Evolutionary conservation across 37 sponge, comb jelly and placozoan genomes (phyloP).

Genomic region (Tethya wilhelma): DNA sequence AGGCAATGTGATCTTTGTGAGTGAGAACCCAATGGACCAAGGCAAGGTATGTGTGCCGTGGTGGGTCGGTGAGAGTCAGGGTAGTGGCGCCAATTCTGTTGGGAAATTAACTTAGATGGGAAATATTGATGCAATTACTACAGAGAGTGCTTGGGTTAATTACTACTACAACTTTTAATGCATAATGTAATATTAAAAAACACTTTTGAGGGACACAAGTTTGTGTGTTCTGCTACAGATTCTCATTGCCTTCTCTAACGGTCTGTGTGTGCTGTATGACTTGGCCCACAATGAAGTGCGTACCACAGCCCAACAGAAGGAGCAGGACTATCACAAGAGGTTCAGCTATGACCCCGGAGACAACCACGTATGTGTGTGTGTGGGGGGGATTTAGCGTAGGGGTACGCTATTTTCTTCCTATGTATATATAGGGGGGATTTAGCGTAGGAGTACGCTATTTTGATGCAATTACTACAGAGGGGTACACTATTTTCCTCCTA

Average conservation of each 20-base stretch:
- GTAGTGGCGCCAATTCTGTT: not conserved
- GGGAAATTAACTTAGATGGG: too few species aligned
- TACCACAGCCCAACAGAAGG: not conserved
- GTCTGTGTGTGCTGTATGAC: slow-evolving; percentile 38
- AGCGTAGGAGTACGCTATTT: too few species aligned
- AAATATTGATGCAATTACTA: too few species aligned
- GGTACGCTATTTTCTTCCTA: too few species aligned
- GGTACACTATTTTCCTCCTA: too few species aligned
- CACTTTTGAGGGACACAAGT: not conserved
- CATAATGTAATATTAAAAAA: not conserved
- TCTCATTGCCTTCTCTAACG: slow-evolving; percentile 34
- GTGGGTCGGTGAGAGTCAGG: not conserved
- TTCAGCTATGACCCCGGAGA: slow-evolving; percentile 30
- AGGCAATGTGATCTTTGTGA: slow-evolving; percentile 43
- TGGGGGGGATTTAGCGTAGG: too few species aligned
- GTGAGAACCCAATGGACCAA: slow-evolving; percentile 49
- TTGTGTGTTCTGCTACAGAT: slow-evolving; percentile 9
- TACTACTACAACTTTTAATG: not conserved
- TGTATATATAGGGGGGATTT: too few species aligned
- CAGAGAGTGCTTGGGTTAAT: not conserved
- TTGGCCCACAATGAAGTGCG: slow-evolving; percentile 4
- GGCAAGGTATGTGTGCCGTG: slow-evolving; percentile 28
- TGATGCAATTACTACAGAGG: too few species aligned
- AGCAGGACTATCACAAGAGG: slow-evolving; percentile 1
- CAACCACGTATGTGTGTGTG: slow-evolving; percentile 18